These are phyloP conservation scores for Oxyruncus cristatus DNA, from an alignment of 2,113 vertebrate species.

Conservation along the genomic window DNA sequence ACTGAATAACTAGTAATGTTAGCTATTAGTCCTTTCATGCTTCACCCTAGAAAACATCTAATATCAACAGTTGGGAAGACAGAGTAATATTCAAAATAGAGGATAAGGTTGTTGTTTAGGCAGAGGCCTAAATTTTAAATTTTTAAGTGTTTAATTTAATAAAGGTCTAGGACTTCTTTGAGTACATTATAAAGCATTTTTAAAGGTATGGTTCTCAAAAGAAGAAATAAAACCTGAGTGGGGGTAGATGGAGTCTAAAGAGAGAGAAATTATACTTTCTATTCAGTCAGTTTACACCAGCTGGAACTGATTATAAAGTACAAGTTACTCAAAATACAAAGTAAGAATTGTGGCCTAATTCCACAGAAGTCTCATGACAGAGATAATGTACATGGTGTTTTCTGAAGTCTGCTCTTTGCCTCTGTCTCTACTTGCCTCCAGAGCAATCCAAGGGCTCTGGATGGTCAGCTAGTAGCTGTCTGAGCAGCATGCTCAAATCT, in stretches of 20 bases:
- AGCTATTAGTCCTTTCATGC: background rate
- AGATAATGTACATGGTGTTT: background rate
- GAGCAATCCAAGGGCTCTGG: background rate
- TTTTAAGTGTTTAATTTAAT: background rate
- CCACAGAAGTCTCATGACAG: fast-evolving
- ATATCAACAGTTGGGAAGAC: background rate
- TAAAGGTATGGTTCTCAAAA: background rate
- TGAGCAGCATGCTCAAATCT: background rate
- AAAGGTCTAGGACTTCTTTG: background rate
- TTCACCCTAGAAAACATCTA: background rate
- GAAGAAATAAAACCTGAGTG: background rate
- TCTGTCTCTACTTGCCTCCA: background rate
- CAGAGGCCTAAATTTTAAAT: background rate
- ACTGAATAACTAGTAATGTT: background rate
- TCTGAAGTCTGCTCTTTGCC: background rate
- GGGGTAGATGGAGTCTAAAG: background rate
- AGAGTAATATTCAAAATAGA: background rate
- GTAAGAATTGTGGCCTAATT: background rate
- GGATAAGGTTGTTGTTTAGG: background rate
- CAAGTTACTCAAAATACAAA: background rate
- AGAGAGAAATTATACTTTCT: background rate
- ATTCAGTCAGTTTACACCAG: background rate
- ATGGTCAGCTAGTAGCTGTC: background rate
- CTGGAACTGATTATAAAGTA: background rate
- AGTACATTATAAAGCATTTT: background rate